phyloP scores from a whole-genome alignment of 1,140 invertebrate species.

The Trinorchestia longiramus region DNA sequence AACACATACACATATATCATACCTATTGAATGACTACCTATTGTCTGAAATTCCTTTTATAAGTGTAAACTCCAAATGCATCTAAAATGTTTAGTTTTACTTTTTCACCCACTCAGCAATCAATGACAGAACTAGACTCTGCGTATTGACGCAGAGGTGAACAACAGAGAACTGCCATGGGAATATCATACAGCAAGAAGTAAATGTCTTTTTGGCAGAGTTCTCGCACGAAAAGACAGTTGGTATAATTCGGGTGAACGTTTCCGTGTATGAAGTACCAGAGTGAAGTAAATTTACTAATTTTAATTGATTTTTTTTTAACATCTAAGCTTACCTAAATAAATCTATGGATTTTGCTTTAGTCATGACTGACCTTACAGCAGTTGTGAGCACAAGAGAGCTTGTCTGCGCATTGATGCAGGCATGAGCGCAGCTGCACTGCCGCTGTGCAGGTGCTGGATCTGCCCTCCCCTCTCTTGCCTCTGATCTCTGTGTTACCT shows the following conservation, averaged over 20 bases:
- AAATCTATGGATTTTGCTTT: not conserved
- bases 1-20: too few species aligned
- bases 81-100: not conserved
- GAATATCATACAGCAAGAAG: not conserved
- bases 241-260: too few species aligned
- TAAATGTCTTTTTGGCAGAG: too few species aligned
- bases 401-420: slow-evolving; percentile 15
- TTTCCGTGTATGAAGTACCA: too few species aligned
- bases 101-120: not conserved
- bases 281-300: not conserved
- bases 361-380: not conserved
- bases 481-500: not conserved
- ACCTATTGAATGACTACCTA: too few species aligned
- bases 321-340: too few species aligned
- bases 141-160: too few species aligned
- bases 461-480: not conserved
- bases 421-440: slow-evolving; percentile 3
- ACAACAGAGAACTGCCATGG: too few species aligned
- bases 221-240: too few species aligned
- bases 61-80: not conserved
- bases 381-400: slow-evolving; percentile 22
- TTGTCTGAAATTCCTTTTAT: too few species aligned
- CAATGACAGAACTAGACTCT: too few species aligned
- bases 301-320: too few species aligned
- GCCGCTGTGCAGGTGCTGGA: not conserved